Evolutionary conservation across 2,888 invertebrate genomes (phyloP), one percentile per base, ranked within the genome.

Genomic region (Aplocera efformata): DNA sequence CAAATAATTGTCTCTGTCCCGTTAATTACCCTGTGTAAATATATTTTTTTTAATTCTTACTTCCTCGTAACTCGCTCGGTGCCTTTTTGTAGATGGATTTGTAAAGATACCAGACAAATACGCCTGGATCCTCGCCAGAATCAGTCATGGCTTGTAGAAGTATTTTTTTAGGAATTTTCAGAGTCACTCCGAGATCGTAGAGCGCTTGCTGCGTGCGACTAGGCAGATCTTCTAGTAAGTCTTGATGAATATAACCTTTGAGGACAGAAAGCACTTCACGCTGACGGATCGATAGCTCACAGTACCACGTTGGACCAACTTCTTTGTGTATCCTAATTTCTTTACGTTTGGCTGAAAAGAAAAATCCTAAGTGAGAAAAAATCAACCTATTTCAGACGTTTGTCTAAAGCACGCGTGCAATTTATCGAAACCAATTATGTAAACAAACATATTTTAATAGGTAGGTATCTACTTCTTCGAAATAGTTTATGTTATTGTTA

Each of bases 31-130:
- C n/a, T n/a, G n/a, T n/a, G n/a, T n/a, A n/a, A n/a, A n/a, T n/a
- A n/a, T n/a, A 11, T 10, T 23, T 13, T 32, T 23, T n/a, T 7
- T 10, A 11, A 22, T 35, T 50, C 61, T 66, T 53, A 80, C 80
- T 58, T 41, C 56, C 41, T 46, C 63, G 63, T 34, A 76, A 53
- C 49, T 72, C 65, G 50, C 65, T 79, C 0, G 88, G 86, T 6
- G 79, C 53, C 26, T 42, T 59, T 41, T 80, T 78, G 56, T 79
- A 86, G 42, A 76, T 44, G 6, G 64, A 60, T 8, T 65, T 63
- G 38, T 82, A 88, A 0, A 88, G 63, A 53, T 72, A 71, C 84
- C 86, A 86, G 39, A 88, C 72, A 55, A 88, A 88, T n/a, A 83
- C 57, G 1, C 84, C 85, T 1, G 86, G 72, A 27, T 88, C 84